Conservation (phyloP, 37 sponge, comb jelly and placozoan species). For the Chondrosia reniformis region DNA sequence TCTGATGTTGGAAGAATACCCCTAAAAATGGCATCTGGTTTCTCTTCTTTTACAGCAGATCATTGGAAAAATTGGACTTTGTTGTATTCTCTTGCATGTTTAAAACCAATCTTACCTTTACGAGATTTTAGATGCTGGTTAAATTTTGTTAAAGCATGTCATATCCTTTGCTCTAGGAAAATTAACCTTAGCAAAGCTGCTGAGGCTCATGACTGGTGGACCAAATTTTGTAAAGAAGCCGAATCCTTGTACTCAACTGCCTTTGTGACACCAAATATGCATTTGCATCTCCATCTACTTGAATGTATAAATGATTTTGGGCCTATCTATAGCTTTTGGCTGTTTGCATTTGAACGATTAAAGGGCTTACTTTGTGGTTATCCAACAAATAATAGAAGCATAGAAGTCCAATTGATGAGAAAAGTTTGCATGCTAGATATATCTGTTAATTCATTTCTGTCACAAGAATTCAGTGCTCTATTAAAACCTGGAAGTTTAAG, state of each 20-base stretch:
- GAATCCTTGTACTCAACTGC: background rate
- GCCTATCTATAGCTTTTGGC: background rate
- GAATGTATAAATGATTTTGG: background rate
- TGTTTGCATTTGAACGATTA: slow-evolving; percentile 11
- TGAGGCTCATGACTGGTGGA: background rate
- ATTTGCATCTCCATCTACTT: slow-evolving; percentile 3
- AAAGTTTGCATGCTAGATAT: no score
- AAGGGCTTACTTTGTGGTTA: background rate
- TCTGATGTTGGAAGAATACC: slow-evolving; percentile 24
- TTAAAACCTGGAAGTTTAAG: no score
- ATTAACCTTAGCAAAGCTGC: background rate
- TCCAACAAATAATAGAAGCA: background rate
- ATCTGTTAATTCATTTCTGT: no score
- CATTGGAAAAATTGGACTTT: slow-evolving; percentile 27
- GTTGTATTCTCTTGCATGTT: slow-evolving; percentile 31
- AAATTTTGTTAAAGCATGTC: slow-evolving; percentile 27
- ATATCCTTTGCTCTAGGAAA: background rate
- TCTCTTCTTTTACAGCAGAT: slow-evolving; percentile 40
- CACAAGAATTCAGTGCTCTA: no score
- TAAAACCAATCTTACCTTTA: slow-evolving; percentile 21
- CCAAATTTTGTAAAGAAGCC: background rate
- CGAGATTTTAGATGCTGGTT: slow-evolving; percentile 38
- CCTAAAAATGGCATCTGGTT: slow-evolving; percentile 2
- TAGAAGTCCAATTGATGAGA: slow-evolving; percentile 23
- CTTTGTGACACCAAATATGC: slow-evolving; percentile 11